A percentile compares a stretch with the other conserved stretches of the same genome.
Evolutionary conservation across 2,888 invertebrate species (phyloP).

Genomic region (Drosophila trichaetosa): DNA sequence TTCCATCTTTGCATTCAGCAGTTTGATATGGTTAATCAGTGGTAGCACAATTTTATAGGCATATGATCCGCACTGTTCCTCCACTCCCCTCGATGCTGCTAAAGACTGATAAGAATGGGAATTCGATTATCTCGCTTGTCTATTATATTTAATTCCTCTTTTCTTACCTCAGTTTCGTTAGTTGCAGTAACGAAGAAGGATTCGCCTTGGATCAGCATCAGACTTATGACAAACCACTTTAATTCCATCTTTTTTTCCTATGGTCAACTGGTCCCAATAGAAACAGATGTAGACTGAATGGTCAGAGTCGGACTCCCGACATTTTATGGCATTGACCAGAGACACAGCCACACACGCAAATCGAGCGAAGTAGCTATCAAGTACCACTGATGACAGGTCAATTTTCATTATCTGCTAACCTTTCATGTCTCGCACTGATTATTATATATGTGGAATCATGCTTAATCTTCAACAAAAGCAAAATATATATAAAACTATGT

Average conservation of each 20-base stretch:
- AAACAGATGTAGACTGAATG: not conserved
- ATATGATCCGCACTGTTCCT: not conserved
- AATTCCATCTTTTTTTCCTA: not conserved
- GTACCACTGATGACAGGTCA: too few species aligned
- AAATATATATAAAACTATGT: too few species aligned
- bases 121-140: not conserved
- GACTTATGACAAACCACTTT: not conserved
- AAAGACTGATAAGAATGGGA: not conserved
- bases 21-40: not conserved
- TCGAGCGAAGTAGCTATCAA: not conserved
- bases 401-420: too few species aligned
- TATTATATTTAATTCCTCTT: not conserved
- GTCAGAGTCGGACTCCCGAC: not conserved
- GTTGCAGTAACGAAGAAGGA: not conserved
- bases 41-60: fast-evolving
- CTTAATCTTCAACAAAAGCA: too few species aligned
- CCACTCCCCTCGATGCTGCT: not conserved
- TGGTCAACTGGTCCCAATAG: not conserved
- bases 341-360: not conserved
- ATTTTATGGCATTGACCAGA: not conserved
- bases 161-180: not conserved
- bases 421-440: fast-evolving
- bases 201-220: not conserved
- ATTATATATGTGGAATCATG: too few species aligned
- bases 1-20: not conserved